Conservation (phyloP, 2,797 vertebrate genomes). For the Cygnus olor region DNA sequence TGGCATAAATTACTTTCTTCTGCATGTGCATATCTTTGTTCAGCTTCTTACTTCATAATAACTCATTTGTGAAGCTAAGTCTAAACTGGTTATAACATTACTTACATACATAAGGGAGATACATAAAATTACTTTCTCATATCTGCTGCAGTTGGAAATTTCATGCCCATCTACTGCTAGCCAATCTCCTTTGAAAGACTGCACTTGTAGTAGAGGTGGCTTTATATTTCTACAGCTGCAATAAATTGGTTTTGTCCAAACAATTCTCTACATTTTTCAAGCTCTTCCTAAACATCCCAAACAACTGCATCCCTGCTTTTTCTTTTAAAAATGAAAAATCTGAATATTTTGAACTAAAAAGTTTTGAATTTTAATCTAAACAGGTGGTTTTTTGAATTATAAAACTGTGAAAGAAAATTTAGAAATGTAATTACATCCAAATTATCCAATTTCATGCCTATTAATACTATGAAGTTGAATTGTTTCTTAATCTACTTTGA, state of each 20-base stretch:
- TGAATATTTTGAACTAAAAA: conserved; percentile 18
- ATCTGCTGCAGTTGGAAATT: conserved; percentile 28
- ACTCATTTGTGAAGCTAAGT: conserved; percentile 13
- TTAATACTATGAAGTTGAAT: conserved; percentile 66
- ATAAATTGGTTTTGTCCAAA: conserved; percentile 36
- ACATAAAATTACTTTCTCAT: conserved; percentile 47
- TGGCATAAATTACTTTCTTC: neutral
- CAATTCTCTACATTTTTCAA: conserved; percentile 8
- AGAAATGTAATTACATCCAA: conserved; percentile 70
- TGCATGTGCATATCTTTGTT: neutral
- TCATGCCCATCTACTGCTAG: conserved; percentile 32
- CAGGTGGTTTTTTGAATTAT: conserved; percentile 61
- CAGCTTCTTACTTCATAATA: neutral
- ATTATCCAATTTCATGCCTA: conserved; percentile 75
- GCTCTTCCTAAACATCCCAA: conserved; percentile 25
- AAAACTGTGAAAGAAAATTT: conserved; percentile 53
- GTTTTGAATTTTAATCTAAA: conserved; percentile 48
- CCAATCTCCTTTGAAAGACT: conserved; percentile 26
- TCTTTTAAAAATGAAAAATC: neutral
- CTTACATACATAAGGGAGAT: neutral
- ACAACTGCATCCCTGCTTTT: neutral
- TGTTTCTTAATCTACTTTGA: conserved; percentile 74
- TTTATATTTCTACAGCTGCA: conserved; percentile 27
- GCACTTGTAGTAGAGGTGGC: conserved; percentile 31
- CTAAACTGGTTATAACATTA: neutral